Conservation (phyloP, 2,113 vertebrate species). For the Chrysemys picta region DNA sequence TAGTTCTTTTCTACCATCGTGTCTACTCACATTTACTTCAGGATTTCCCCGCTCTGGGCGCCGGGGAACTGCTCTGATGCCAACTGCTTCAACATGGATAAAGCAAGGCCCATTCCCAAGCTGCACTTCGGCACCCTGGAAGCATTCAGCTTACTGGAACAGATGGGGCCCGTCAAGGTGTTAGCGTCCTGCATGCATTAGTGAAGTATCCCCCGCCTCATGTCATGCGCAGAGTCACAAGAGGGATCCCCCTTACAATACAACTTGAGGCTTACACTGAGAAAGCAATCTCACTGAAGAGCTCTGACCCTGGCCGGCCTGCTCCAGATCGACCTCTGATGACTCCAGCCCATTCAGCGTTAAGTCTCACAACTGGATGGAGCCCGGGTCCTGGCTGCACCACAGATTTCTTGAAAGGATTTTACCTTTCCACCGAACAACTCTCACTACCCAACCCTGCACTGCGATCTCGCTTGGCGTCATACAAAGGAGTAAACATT, state of each 20-base stretch:
- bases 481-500: neutral
- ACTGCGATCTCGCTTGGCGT: rapidly evolving
- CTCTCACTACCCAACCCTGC: neutral
- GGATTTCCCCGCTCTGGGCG: slow-evolving; percentile 55
- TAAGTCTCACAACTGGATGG: neutral
- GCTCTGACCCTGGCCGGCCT: neutral
- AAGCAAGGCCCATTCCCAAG: slow-evolving; percentile 58
- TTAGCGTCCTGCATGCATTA: slow-evolving; percentile 56
- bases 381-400: neutral
- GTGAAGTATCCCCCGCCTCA: slow-evolving; percentile 18
- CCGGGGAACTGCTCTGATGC: slow-evolving; percentile 56
- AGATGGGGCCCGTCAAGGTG: slow-evolving; percentile 73
- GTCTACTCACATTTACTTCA: slow-evolving; percentile 75
- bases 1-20: slow-evolving; percentile 65
- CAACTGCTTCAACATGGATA: slow-evolving; percentile 33
- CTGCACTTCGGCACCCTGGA: slow-evolving; percentile 19
- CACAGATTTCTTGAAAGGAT: neutral
- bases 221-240: slow-evolving; percentile 17
- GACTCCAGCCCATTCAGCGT: neutral
- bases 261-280: neutral
- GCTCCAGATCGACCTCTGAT: neutral
- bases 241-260: neutral
- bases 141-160: slow-evolving; percentile 51
- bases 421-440: neutral
- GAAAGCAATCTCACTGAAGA: neutral